A percentile compares a stretch with the other conserved stretches of the same genome.
Evolutionary conservation across 2,888 invertebrate species (phyloP).

Genomic region (Blastobasis lacticolella): DNA sequence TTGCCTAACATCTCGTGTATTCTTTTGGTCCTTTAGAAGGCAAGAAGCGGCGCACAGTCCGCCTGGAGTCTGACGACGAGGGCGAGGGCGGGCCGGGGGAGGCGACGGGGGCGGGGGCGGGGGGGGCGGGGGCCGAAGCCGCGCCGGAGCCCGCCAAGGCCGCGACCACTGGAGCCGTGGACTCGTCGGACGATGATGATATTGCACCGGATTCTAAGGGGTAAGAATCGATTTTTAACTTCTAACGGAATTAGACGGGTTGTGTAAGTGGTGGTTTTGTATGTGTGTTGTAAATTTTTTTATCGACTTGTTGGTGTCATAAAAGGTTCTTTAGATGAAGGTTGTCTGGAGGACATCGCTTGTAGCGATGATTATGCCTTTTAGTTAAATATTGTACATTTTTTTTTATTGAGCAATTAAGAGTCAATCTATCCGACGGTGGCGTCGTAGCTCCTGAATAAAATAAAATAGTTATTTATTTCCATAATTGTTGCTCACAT

Average conservation of each 20-base stretch:
- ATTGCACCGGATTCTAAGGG: constrained; percentile 25
- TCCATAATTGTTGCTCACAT: too few species aligned
- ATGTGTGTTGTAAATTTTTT: too few species aligned
- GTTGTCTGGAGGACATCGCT: not conserved
- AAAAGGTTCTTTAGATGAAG: not conserved
- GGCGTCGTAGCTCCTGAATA: not conserved
- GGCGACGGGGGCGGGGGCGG: constrained; percentile 67
- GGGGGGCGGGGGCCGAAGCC: constrained; percentile 50
- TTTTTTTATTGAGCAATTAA: not conserved
- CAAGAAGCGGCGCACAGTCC: constrained; percentile 64
- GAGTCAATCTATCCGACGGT: not conserved
- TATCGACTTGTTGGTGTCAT: not conserved
- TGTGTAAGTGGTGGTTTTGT: too few species aligned
- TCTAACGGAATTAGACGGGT: too few species aligned
- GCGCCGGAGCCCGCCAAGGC: constrained; percentile 24
- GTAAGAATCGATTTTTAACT: not conserved
- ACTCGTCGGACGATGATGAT: constrained; percentile 73
- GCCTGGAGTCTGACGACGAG: constrained; percentile 75
- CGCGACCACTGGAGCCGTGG: constrained; percentile 52
- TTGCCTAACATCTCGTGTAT: not conserved
- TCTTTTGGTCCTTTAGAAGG: constrained; percentile 19
- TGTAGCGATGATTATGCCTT: too few species aligned
- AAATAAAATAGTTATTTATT: too few species aligned
- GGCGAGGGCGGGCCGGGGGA: constrained; percentile 50
- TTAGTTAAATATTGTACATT: too few species aligned